These are phyloP conservation scores for Urocynchramus pylzowi DNA, from an alignment of 2,113 vertebrate species.

Conservation along the genomic window DNA sequence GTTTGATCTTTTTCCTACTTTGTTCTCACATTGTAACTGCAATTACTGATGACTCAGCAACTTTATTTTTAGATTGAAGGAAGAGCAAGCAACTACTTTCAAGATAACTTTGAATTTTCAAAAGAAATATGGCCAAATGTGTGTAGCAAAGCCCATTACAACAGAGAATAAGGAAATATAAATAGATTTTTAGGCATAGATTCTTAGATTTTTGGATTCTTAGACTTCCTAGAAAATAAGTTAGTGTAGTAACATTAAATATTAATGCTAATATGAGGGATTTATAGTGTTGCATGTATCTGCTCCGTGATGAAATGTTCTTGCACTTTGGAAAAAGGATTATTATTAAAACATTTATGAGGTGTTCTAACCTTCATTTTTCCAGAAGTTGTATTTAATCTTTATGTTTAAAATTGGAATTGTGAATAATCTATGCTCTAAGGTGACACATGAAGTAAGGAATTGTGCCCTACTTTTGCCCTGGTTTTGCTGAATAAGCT, in stretches of 20 bases:
- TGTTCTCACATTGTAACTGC: not conserved
- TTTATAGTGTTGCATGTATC: not conserved
- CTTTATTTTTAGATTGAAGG: not conserved
- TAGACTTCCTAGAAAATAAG: not conserved
- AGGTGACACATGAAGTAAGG: not conserved
- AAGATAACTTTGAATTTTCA: not conserved
- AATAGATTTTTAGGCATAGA: not conserved
- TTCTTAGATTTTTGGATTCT: not conserved
- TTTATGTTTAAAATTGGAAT: not conserved
- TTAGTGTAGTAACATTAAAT: not conserved
- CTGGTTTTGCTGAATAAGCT: not conserved
- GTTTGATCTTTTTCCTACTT: not conserved
- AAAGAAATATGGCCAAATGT: not conserved
- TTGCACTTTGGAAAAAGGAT: not conserved
- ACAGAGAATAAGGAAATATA: not conserved
- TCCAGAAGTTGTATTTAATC: not conserved
- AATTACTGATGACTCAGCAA: not conserved
- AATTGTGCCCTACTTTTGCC: not conserved
- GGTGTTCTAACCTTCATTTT: not conserved
- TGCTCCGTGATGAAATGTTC: not conserved
- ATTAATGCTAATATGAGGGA: not conserved
- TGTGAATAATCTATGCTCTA: not conserved
- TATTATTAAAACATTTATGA: not conserved
- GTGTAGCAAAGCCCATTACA: not conserved
- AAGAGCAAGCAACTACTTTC: not conserved